Evolutionary conservation across 35 echinoderm and acorn worm genomes (phyloP).

Genomic region (Apostichopus californicus): DNA sequence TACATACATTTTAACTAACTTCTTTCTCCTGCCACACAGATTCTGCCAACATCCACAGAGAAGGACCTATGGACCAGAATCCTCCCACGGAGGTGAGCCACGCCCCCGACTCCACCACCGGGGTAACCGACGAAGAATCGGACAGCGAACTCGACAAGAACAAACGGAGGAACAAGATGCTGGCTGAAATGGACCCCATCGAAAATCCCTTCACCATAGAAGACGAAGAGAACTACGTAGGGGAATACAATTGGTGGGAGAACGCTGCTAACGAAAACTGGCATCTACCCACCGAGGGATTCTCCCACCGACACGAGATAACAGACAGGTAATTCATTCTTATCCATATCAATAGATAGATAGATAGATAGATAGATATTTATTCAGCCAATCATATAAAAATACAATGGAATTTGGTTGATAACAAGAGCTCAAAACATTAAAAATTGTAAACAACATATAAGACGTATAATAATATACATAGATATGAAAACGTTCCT

Average conservation of each 20-base stretch:
- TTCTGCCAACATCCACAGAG: slow-evolving; percentile 16
- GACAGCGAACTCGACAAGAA: slow-evolving; percentile 80
- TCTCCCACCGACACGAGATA: slow-evolving; percentile 86
- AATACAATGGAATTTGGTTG: too few species aligned
- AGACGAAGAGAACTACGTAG: slow-evolving; percentile 70
- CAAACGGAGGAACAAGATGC: slow-evolving; percentile 1
- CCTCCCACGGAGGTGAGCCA: slow-evolving; percentile 42
- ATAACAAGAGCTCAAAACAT: too few species aligned
- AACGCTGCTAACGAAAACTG: slow-evolving; percentile 41
- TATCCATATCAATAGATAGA: too few species aligned
- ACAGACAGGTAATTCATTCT: not conserved
- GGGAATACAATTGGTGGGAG: slow-evolving; percentile 32
- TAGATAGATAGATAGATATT: too few species aligned
- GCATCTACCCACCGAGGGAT: slow-evolving; percentile 78
- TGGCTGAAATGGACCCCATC: not conserved
- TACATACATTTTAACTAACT: too few species aligned
- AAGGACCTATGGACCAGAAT: slow-evolving; percentile 17
- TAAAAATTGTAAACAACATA: too few species aligned
- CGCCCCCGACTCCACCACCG: slow-evolving; percentile 74
- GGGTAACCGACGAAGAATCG: slow-evolving; percentile 86
- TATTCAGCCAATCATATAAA: too few species aligned
- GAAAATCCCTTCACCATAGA: slow-evolving; percentile 57
- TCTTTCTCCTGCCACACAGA: not conserved
- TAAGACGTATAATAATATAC: too few species aligned
- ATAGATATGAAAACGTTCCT: too few species aligned